phyloP scores from a whole-genome alignment of 2,888 invertebrate species.

The Agapostemon virescens region DNA sequence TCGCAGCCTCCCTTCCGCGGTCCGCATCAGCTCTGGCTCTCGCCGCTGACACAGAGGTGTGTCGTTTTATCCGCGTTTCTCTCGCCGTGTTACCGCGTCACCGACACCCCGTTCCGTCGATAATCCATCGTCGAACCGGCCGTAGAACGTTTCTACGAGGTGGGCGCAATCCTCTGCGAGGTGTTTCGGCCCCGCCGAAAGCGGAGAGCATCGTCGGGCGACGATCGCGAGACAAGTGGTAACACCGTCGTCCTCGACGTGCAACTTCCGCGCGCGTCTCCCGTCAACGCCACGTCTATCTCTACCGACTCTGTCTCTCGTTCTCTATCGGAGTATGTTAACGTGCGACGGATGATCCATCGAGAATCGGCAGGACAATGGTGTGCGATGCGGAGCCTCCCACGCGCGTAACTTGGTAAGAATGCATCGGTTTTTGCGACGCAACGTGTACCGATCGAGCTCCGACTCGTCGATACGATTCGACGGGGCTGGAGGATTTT shows the following conservation, averaged over 20 bases:
- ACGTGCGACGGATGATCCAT: constrained; percentile 41
- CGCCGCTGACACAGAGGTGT: constrained; percentile 72
- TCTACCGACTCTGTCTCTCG: not conserved
- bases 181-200: not conserved
- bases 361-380: constrained; percentile 39
- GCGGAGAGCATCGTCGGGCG: not conserved
- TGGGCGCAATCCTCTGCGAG: not conserved
- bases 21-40: constrained; percentile 72
- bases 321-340: constrained; percentile 31
- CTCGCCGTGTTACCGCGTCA: constrained; percentile 17
- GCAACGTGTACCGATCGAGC: not conserved
- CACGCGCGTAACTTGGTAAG: constrained; percentile 56
- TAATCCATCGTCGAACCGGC: not conserved
- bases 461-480: not conserved
- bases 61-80: constrained; percentile 62
- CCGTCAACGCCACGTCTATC: no score
- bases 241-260: not conserved
- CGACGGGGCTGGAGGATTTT: constrained; percentile 27
- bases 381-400: constrained; percentile 47
- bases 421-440: constrained; percentile 1
- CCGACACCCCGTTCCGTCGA: not conserved
- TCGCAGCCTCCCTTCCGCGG: constrained; percentile 79
- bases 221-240: constrained; percentile 20
- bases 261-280: constrained; percentile 15
- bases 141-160: not conserved